Conservation (phyloP, 1,140 invertebrate genomes). For the Zaprionus lachaisei region DNA sequence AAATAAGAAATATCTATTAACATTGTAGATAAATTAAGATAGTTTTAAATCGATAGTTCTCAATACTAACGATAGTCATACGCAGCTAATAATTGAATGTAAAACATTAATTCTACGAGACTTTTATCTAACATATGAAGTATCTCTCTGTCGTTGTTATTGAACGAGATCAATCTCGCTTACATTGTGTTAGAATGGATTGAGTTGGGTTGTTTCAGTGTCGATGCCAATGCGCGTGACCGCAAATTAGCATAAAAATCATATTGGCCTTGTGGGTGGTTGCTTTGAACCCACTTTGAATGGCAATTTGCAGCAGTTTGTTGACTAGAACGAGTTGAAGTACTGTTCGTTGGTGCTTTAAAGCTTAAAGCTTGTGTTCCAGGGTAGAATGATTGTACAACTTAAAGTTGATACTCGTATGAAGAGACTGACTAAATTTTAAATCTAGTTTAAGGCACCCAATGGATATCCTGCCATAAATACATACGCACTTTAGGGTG, state of each 20-base stretch:
- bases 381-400: neutral
- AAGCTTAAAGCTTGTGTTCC: neutral
- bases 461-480: neutral
- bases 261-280: conserved; percentile 69
- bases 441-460: neutral
- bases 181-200: conserved; percentile 27
- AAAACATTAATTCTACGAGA: too few species aligned
- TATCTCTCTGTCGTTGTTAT: neutral
- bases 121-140: neutral
- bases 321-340: neutral
- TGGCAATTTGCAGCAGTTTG: conserved; percentile 8
- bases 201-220: conserved; percentile 38
- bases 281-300: conserved; percentile 10
- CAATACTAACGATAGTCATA: too few species aligned
- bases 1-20: too few species aligned
- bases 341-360: neutral
- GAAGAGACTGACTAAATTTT: neutral
- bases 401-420: neutral
- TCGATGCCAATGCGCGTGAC: conserved; percentile 71
- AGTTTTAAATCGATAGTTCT: too few species aligned
- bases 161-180: neutral
- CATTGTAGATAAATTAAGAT: too few species aligned
- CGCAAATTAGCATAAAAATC: conserved; percentile 82
- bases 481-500: neutral
- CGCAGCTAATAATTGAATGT: too few species aligned